Base-by-base conservation (phyloP, 2,888 invertebrate species). In the Magallana nippona region DNA sequence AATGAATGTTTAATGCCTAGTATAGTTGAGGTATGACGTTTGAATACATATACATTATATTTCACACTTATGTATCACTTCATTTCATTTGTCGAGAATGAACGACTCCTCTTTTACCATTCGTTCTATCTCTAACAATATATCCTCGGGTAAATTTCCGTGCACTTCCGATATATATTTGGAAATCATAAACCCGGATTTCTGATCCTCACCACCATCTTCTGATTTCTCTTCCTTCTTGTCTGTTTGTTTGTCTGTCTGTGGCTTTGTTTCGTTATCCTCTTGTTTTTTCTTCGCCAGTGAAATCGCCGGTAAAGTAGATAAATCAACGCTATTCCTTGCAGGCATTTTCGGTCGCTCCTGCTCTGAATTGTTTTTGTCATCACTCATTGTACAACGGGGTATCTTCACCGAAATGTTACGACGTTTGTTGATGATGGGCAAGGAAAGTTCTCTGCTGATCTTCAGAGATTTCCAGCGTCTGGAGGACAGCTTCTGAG, bases 71-170 rank as follows among this genome's bases (percentile, higher is more conserved):
- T 44, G 44, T 44, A 44, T 5, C 44, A 8, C 8, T 0, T 44
- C 44, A 44, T 8, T 44, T 44, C 44, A 44, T 44, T 44, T 44
- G 44, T 44, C 44, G 15, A 71, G 27, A 71, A 71, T 27, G 71
- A 71, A 71, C 27, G 71, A 71, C 71, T 71, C 71, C 71, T 71
- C 71, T 27, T 71, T 71, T 13, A 71, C 27, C 71, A 71, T 71
- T 71, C 71, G 22, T 15, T 71, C 71, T 27, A 71, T 71, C 27
- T 71, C 71, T 27, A 71, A 11, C 5, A 71, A 32, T 22, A 32
- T 71, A 13, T 71, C 71, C 32, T 71, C 17, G 13, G 71, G 71
- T 71, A 71, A 71, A 32, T 71, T 71, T 15, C 15, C 71, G 15
- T 71, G 71, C 13, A 71, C 71, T 27, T 71, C 71, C 1, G 71